Evolutionary conservation across 2,888 invertebrate species (phyloP).

Genomic region (Lathronympha strigana): DNA sequence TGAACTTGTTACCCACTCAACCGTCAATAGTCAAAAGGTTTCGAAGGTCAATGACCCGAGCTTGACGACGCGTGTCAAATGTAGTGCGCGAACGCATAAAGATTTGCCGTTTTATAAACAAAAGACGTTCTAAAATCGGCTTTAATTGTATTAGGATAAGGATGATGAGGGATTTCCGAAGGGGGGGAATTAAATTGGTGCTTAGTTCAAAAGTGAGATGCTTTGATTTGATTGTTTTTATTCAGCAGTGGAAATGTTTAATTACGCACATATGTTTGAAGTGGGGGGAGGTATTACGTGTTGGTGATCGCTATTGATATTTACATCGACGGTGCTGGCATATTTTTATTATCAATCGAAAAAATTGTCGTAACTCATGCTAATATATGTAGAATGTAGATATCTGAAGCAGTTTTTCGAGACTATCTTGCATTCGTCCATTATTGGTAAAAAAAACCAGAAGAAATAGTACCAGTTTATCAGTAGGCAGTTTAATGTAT

Average conservation of each 20-base stretch:
- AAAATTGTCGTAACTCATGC: too few species aligned
- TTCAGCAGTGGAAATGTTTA: conserved; percentile 76
- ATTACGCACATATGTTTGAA: conserved; percentile 57
- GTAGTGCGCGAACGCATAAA: conserved; percentile 50
- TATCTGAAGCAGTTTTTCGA: too few species aligned
- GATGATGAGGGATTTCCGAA: conserved; percentile 10
- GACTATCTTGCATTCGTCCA: too few species aligned
- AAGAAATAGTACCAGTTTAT: too few species aligned
- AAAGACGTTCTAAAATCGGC: conserved; percentile 45
- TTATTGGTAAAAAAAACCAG: too few species aligned
- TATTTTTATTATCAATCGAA: neutral
- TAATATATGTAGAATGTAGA: too few species aligned
- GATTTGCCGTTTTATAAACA: conserved; percentile 43
- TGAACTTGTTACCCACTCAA: conserved; percentile 28
- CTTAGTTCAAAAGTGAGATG: conserved; percentile 61
- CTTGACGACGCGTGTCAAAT: conserved; percentile 68
- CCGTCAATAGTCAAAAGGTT: conserved; percentile 42
- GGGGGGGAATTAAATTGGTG: conserved; percentile 34
- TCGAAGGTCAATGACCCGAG: conserved; percentile 56
- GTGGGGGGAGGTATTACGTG: conserved; percentile 14
- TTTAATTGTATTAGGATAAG: conserved; percentile 42
- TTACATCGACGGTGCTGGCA: neutral
- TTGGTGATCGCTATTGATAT: neutral
- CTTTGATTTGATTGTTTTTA: conserved; percentile 77
- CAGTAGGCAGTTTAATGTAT: too few species aligned